phyloP scores from a whole-genome alignment of 2,113 vertebrate species.

The Catharus bicknelli region DNA sequence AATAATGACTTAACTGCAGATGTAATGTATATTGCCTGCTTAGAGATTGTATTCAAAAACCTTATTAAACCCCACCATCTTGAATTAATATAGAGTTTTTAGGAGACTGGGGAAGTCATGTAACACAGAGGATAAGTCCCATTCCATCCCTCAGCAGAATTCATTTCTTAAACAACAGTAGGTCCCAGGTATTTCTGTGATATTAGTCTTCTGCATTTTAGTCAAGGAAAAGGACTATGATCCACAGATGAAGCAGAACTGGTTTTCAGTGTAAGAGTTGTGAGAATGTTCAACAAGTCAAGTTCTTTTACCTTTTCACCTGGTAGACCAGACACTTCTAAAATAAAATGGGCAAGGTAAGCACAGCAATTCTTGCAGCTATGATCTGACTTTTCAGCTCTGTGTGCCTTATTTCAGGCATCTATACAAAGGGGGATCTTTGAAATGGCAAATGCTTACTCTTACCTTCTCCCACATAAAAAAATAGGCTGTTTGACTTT shows the following conservation, averaged over 20 bases:
- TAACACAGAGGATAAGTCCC: background rate
- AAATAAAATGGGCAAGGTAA: accelerated
- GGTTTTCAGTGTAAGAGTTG: background rate
- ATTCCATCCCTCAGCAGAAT: background rate
- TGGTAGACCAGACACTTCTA: background rate
- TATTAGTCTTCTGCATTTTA: accelerated
- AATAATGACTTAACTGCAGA: conserved; percentile 37
- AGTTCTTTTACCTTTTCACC: background rate
- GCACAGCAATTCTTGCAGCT: background rate
- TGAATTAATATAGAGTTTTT: background rate
- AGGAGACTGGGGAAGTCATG: background rate
- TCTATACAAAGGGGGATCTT: background rate
- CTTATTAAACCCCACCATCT: background rate
- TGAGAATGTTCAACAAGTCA: background rate
- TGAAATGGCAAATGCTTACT: background rate
- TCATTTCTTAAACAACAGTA: background rate
- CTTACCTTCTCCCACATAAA: background rate
- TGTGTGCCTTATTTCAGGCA: background rate
- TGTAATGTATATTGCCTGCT: background rate
- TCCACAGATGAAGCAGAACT: background rate
- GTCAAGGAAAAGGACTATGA: background rate
- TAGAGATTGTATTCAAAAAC: background rate
- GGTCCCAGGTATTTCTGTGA: background rate
- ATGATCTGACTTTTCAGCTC: background rate
- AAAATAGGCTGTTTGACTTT: background rate